Evolutionary conservation across 2,888 invertebrate genomes (phyloP), one percentile per base, ranked within the genome.

Genomic region (Galeopsomyia nigrocyanea): DNA sequence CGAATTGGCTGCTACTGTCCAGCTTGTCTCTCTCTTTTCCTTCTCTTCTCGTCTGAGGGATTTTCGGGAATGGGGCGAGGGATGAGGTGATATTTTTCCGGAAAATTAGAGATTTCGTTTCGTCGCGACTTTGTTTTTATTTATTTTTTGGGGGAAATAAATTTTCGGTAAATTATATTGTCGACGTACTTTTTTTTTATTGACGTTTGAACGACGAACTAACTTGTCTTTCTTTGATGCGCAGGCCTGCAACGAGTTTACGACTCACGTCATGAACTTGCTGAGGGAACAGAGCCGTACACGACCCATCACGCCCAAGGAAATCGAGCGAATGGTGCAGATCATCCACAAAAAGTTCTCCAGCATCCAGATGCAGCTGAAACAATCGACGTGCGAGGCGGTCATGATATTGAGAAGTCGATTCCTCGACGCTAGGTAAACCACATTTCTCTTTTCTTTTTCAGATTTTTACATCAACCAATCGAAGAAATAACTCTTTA

Each of bases 221-320:
- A 26, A 26, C 26, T 2, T 64, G 55, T 49, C 16, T 60, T 62
- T 79, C 80, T 53, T n/a, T 26, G 26, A 50, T 64, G 79, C 80
- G 56, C 86, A 93, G 91, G 99, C 99, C n/a, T 99, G 99, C 89
- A 97, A 97, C 88, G 99, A 99, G 90, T 99, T 99, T 88, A 99
- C 99, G 73, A 99, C 98, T n/a, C 99, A 99, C 88, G 99, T 99
- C 79, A 96, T 98, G 95, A 99, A 99, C 88, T 89, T 99, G 81
- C 90, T 99, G 77, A 90, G 98, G 71, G 97, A 99, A 88, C 98
- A 99, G 89, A 96, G 96, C 84, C 94, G 98, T 83, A 99, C 98
- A 79, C 90, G 99, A 80, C 99, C 99, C 67, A 99, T 99, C 82
- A 97, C 98, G 70, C 97, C 97, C 62, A 95, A 98, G 89, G 99